Base-by-base conservation (phyloP, 2,888 invertebrate species). In the Hypselothyrea guttata region DNA sequence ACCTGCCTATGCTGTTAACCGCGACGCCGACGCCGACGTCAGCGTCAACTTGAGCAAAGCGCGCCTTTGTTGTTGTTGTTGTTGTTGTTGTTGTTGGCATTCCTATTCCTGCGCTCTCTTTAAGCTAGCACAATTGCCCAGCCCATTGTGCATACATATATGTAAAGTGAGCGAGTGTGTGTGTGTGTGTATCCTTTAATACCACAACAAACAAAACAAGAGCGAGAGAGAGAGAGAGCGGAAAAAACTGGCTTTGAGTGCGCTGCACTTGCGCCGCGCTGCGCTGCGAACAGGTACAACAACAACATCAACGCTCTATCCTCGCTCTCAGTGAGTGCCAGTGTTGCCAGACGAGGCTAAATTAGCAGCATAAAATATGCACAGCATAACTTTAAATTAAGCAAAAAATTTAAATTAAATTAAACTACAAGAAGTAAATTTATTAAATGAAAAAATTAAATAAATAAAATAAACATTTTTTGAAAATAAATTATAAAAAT, bases 261-360 rank as follows among this genome's bases (percentile, higher is more conserved):
- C 59, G 79, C 75, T 85, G 79, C 78, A 78, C 78, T 73, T 73
- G 73, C 73, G 73, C 72, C 75, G 56, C 72, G 48, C 52, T 53
- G 49, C 69, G 49, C 69, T 51, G 48, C 58, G 51, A 75, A 84
- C 77, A 78, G 85, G 85, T 78, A 84, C 44, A 54, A 53, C 51
- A 53, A 47, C 47, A 54, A 49, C 18, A 37, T 15, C 9, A 11
- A 11, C 27, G 27, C 38, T 18, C 18, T 33, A 38, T 18, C 27
- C 35, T 40, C 13, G 38, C 18, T 1, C 30, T 60, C 51, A 41
- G n/a, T n/a, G n/a, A n/a, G n/a, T n/a, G n/a, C n/a, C n/a, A n/a
- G n/a, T n/a, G n/a, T n/a, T n/a, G n/a, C n/a, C n/a, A n/a, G n/a
- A n/a, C n/a, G n/a, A n/a, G n/a, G n/a, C n/a, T n/a, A n/a, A n/a